These are phyloP conservation scores for Sycophaga agraensis DNA, from an alignment of 1,140 invertebrate genomes.

Conservation along the genomic window DNA sequence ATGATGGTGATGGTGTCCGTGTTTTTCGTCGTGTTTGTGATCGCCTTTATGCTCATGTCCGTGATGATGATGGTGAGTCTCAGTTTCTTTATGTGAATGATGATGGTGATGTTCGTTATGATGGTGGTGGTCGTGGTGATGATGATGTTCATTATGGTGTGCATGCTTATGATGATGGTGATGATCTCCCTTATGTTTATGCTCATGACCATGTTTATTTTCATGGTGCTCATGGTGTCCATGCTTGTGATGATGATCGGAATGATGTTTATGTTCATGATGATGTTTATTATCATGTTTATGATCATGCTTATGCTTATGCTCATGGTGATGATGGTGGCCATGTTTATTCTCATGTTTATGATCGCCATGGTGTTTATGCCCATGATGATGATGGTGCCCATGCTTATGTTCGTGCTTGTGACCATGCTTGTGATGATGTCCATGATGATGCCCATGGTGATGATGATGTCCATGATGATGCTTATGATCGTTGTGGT, in stretches of 20 bases:
- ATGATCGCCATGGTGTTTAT: constrained; percentile 8
- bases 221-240: neutral
- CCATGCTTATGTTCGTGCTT: constrained; percentile 5
- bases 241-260: constrained; percentile 1
- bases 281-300: constrained; percentile 20
- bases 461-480: constrained; percentile 4
- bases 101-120: constrained; percentile 28
- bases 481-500: neutral
- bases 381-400: constrained; percentile 6
- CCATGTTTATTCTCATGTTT: constrained; percentile 4
- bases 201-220: constrained; percentile 15
- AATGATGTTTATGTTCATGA: constrained; percentile 11
- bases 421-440: neutral
- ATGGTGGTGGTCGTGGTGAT: constrained; percentile 28
- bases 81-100: constrained; percentile 24
- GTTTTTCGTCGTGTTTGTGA: constrained; percentile 21
- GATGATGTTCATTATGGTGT: constrained; percentile 16
- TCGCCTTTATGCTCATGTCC: constrained; percentile 25
- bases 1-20: constrained; percentile 6
- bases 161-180: constrained; percentile 23
- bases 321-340: constrained; percentile 15
- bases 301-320: constrained; percentile 11
- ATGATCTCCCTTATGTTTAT: constrained; percentile 22
- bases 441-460: neutral
- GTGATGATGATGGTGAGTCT: constrained; percentile 26